phyloP scores from a whole-genome alignment of 2,113 vertebrate genomes.

The Eulemur macaco region DNA sequence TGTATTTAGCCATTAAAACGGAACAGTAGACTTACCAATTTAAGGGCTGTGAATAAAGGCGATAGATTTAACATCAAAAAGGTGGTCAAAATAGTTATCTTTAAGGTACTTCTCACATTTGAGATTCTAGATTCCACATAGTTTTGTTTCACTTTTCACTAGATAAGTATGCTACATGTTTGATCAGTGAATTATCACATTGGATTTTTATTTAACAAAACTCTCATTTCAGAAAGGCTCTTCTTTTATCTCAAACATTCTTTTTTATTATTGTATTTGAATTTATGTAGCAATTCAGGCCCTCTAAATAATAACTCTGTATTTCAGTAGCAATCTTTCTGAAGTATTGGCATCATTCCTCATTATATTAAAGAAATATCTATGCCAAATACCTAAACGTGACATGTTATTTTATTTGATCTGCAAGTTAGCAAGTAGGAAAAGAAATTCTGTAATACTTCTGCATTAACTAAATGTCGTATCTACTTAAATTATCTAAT shows the following conservation, averaged over 20 bases:
- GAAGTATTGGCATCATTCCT: background rate
- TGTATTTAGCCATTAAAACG: background rate
- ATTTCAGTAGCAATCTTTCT: conserved; percentile 23
- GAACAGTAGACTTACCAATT: background rate
- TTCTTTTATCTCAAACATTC: conserved; percentile 2
- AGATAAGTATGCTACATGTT: background rate
- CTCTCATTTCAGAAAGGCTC: background rate
- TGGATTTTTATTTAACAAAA: background rate
- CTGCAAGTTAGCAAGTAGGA: conserved; percentile 24
- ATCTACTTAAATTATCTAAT: conserved; percentile 31
- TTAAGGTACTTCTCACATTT: background rate
- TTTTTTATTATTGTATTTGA: conserved; percentile 19
- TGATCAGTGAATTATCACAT: background rate
- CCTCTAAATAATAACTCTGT: background rate
- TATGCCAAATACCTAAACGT: conserved; percentile 18
- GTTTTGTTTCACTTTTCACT: background rate
- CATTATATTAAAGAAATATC: conserved; percentile 37
- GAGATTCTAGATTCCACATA: background rate
- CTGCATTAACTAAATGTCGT: background rate
- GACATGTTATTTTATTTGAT: conserved; percentile 17
- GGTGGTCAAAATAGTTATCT: background rate
- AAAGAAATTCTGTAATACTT: background rate
- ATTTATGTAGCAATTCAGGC: background rate
- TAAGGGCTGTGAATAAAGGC: background rate
- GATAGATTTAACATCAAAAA: background rate